Base-by-base conservation (phyloP, 2,797 vertebrate species). In the Peromyscus aztecus region DNA sequence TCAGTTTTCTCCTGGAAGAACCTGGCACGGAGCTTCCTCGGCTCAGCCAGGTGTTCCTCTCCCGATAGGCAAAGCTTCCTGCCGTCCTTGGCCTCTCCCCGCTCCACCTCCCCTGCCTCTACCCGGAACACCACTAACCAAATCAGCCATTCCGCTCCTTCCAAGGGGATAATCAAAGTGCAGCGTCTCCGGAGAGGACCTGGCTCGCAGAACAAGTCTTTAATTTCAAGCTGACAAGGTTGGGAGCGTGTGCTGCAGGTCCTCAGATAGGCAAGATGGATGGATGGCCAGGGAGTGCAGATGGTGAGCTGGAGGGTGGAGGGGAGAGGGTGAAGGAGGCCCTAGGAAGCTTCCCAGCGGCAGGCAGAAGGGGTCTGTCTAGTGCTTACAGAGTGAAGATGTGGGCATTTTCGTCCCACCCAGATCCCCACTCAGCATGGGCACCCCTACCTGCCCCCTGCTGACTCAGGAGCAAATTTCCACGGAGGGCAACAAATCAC, bases 161-260 rank as follows among this genome's bases (percentile, higher is more conserved):
- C 95, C 52, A 7, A 89, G 12, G 67, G 81, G 52, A 63, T 85
- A 69, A 97, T 96, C 94, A 94, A 95, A 97, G 96, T 75, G 95
- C 71, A 71, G 17, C 2, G 6, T 94, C 71, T 73, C 84, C 31
- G 4, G 92, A 98, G 76, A 97, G 94, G 59, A 17, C 86, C 65
- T 13, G 9, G 67, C 57, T 96, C 63, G 0, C 24, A 37, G 90
- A 77, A 73, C 75, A 97, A 78, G 46, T 65, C 84, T 97, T 93
- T 97, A 89, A 94, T 77, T 97, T 97, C 67, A 90, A 95, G 37
- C 81, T 97, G 88, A 94, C 73, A 92, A 97, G 37, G 27, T 31
- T 84, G 61, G 89, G 88, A 97, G 93, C 61, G 0, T 52, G 52
- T 23, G n/a, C 40, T 4, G 13, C 52, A 37, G 89, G 83, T 82